These are phyloP conservation scores for Drosophila santomea DNA, from an alignment of 1,140 invertebrate genomes.

Conservation along the genomic window DNA sequence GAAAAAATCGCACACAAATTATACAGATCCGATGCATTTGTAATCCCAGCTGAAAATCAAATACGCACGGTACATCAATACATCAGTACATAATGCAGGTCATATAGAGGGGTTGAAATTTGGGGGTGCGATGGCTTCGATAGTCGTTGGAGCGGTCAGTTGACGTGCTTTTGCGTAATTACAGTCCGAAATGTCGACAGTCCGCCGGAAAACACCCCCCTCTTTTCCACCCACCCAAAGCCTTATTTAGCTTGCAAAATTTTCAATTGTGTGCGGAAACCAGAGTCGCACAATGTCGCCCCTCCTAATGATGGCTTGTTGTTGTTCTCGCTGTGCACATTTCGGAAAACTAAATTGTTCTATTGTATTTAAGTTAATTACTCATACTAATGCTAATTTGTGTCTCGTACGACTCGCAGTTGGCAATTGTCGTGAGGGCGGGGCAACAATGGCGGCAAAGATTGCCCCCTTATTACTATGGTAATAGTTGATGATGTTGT, in stretches of 20 bases:
- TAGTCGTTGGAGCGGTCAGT: constrained; percentile 64
- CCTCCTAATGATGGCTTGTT: constrained; percentile 41
- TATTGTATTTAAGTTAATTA: constrained; percentile 84
- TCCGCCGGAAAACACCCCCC: not conserved
- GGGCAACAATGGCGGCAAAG: constrained; percentile 14
- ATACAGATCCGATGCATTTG: constrained; percentile 54
- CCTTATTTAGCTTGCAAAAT: constrained; percentile 61
- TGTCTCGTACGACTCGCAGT: constrained; percentile 39
- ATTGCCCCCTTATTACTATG: constrained; percentile 12
- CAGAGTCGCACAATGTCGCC: constrained; percentile 28
- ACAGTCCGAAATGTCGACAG: constrained; percentile 67
- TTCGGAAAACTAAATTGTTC: constrained; percentile 81
- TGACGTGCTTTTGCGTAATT: constrained; percentile 77
- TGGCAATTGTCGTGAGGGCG: constrained; percentile 63
- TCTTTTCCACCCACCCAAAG: not conserved
- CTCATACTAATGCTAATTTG: constrained; percentile 82
- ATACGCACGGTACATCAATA: constrained; percentile 26
- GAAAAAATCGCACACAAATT: constrained; percentile 57
- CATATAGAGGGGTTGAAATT: not conserved
- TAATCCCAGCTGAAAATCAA: constrained; percentile 65
- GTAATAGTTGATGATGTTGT: constrained; percentile 13
- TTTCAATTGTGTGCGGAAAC: constrained; percentile 65
- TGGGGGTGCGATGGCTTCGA: constrained; percentile 49
- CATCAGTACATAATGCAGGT: not conserved
- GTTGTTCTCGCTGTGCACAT: constrained; percentile 55